Percentiles rank a stretch among this genome's conserved stretches.
phyloP scores from a whole-genome alignment of 2,797 vertebrate genomes.

The Phrynocephalus guinanensis region DNA sequence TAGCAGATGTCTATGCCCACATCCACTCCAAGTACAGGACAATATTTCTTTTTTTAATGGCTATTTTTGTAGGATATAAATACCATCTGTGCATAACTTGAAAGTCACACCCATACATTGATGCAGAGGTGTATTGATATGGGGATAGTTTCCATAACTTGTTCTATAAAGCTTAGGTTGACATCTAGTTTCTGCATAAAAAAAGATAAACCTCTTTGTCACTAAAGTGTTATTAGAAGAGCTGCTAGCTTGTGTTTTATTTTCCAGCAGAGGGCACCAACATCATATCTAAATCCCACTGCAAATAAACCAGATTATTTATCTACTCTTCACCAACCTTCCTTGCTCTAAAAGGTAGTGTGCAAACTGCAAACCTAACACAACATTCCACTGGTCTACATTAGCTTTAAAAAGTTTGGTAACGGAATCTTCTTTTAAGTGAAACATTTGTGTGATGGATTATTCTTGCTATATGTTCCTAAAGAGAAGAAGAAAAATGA shows the following conservation, averaged over 20 bases:
- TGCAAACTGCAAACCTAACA: not conserved
- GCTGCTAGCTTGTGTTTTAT: not conserved
- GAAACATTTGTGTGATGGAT: not conserved
- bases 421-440: not conserved
- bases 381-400: not conserved
- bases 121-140: too few species aligned
- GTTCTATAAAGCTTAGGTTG: too few species aligned
- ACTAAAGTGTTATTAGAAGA: not conserved
- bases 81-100: too few species aligned
- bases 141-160: too few species aligned
- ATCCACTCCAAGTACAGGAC: too few species aligned
- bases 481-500: not conserved
- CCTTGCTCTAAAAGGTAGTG: not conserved
- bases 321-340: not conserved
- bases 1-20: too few species aligned
- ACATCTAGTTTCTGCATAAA: not conserved
- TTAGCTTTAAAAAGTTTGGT: not conserved
- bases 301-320: not conserved
- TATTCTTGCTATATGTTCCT: not conserved
- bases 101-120: too few species aligned
- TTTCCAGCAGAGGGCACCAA: conserved; percentile 68
- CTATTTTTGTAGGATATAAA: too few species aligned
- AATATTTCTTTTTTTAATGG: too few species aligned
- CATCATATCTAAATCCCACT: conserved; percentile 59
- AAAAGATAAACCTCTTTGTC: not conserved